These are phyloP conservation scores for Trachelus tabidus DNA, from an alignment of 2,888 invertebrate species.

Conservation along the genomic window DNA sequence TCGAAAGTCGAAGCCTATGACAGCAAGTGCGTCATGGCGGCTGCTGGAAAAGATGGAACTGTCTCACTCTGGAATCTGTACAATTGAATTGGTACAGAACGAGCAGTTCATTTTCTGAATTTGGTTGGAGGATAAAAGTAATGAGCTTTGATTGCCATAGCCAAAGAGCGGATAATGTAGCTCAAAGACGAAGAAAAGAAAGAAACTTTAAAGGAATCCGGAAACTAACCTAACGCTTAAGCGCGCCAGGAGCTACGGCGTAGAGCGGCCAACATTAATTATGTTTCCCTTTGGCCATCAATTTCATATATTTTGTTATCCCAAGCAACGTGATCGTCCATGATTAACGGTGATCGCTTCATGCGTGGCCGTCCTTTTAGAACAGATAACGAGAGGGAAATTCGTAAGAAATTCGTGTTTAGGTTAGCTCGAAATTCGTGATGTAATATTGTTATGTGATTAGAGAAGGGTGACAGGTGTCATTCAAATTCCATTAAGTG, in stretches of 20 bases:
- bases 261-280: neutral
- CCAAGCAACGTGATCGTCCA: neutral
- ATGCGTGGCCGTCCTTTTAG: neutral
- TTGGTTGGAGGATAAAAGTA: neutral
- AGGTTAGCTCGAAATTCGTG: neutral
- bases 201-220: neutral
- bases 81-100: constrained; percentile 66
- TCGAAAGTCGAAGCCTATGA: constrained; percentile 76
- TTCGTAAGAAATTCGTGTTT: neutral
- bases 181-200: neutral
- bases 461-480: neutral
- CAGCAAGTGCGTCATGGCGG: constrained; percentile 80
- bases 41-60: constrained; percentile 79
- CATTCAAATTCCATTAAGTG: neutral
- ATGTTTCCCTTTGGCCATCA: neutral
- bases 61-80: constrained; percentile 86
- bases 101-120: neutral
- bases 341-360: neutral
- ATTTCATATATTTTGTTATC: neutral
- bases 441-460: neutral
- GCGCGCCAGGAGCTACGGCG: neutral
- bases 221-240: neutral
- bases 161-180: neutral
- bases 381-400: neutral
- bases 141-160: neutral